These are phyloP conservation scores for Sparidentex hasta DNA, from an alignment of 2,797 vertebrate species.

Conservation along the genomic window DNA sequence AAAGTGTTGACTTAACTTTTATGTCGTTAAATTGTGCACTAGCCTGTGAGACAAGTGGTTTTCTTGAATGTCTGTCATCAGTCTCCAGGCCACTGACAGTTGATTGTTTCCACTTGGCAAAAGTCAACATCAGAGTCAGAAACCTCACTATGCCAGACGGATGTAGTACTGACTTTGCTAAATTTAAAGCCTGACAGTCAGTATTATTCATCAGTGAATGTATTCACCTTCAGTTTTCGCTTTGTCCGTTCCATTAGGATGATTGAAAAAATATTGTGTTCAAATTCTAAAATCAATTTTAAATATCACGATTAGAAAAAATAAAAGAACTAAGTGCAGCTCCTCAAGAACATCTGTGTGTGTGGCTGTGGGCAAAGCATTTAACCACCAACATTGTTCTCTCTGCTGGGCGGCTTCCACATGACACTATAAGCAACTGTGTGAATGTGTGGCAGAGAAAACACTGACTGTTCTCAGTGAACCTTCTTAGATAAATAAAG, in stretches of 20 bases:
- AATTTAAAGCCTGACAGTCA: constrained; percentile 6
- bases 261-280: not conserved
- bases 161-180: constrained; percentile 12
- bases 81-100: constrained; percentile 16
- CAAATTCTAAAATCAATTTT: not conserved
- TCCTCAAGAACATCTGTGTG: not conserved
- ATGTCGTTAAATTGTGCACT: not conserved
- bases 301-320: constrained; percentile 1
- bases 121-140: constrained; percentile 32
- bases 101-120: constrained; percentile 34
- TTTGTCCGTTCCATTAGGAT: not conserved
- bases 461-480: constrained; percentile 36
- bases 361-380: constrained; percentile 12
- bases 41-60: constrained; percentile 18
- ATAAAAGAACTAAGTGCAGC: not conserved
- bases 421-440: not conserved
- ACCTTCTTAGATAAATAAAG: constrained; percentile 39
- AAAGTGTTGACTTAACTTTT: constrained; percentile 12
- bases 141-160: constrained; percentile 23
- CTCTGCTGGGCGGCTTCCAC: not conserved
- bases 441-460: constrained; percentile 34
- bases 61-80: constrained; percentile 24
- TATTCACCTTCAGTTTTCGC: not conserved
- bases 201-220: not conserved
- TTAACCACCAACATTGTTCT: constrained; percentile 21